Base-by-base conservation (phyloP, 1,140 invertebrate species). In the Ceratina calcarata region DNA sequence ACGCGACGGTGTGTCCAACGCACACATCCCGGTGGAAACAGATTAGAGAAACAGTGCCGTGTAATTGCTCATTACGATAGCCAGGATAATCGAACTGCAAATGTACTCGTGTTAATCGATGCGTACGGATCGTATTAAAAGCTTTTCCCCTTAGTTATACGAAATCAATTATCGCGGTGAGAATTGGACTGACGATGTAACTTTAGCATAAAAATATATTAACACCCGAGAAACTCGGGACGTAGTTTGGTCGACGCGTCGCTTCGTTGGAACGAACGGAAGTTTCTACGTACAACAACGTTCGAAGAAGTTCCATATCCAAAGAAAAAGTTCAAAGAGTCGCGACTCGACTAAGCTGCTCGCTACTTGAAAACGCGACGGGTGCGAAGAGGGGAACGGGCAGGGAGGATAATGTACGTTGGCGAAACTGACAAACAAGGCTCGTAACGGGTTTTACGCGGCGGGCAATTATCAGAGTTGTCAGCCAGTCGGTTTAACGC, bases 401-500 rank as follows among this genome's bases (percentile, higher is more conserved):
- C n/a, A 67, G 22, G 24, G 8, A 49, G 58, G 22, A 62, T 83
- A 80, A 82, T 84, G 79, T 77, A 82, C 80, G 82, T 45, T 78
- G 67, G 75, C 80, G 87, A 86, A 89, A 88, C 82, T 89, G 83
- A 89, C 87, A 88, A 85, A 86, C 84, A 88, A 89, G 86, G 73
- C 85, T 87, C 87, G 86, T 88, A 88, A 90, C 91, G 86, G 89
- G 80, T 92, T 92, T 92, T 91, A 91, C 89, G 86, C 81, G 90
- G 88, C 77, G 86, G 83, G 67, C 90, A 92, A 92, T 92, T 92
- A 92, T 91, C 91, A 84, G 89, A 91, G 90, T 91, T 92, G 91
- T 92, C 91, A 91, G 88, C 64, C 87, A 90, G 90, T 92, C 89
- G 87, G 90, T 91, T 91, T 89, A 91, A 90, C 89, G 83, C 90